A percentile compares a stretch with the other conserved stretches of the same genome.
Conservation (phyloP, 2,797 vertebrate genomes). For the Simalia tracyae region DNA sequence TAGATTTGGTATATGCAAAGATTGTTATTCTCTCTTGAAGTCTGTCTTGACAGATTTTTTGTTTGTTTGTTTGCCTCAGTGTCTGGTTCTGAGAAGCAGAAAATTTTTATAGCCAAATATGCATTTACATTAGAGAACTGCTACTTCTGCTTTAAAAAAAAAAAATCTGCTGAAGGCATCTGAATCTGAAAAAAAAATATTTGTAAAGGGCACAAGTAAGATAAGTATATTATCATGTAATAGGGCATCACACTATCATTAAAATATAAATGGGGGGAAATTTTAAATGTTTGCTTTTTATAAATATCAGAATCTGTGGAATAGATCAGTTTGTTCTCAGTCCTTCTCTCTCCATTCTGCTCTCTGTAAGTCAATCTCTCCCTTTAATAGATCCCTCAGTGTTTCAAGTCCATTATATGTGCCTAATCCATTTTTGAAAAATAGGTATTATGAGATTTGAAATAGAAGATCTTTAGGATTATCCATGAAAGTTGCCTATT, state of each 20-base stretch:
- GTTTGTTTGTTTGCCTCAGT: neutral
- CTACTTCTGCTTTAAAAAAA: neutral
- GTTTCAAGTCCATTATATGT: neutral
- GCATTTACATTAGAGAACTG: neutral
- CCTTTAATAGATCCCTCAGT: neutral
- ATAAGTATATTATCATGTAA: neutral
- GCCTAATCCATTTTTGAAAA: neutral
- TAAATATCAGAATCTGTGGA: neutral
- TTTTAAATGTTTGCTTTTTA: neutral
- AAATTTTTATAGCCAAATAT: neutral
- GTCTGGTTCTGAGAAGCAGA: neutral
- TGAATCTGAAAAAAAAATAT: neutral
- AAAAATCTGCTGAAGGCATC: neutral
- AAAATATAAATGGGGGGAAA: neutral
- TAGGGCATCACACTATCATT: neutral
- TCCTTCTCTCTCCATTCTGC: neutral
- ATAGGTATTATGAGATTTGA: neutral
- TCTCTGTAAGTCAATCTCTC: neutral
- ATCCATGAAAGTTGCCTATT: neutral
- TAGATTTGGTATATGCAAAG: neutral
- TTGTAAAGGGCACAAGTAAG: neutral
- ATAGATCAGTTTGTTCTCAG: neutral
- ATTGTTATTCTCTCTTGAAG: neutral
- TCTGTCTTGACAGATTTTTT: neutral
- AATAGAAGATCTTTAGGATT: neutral